Evolutionary conservation across 2,113 vertebrate species (phyloP), one percentile per base, ranked within the genome.

Genomic region (Podarcis raffonei): DNA sequence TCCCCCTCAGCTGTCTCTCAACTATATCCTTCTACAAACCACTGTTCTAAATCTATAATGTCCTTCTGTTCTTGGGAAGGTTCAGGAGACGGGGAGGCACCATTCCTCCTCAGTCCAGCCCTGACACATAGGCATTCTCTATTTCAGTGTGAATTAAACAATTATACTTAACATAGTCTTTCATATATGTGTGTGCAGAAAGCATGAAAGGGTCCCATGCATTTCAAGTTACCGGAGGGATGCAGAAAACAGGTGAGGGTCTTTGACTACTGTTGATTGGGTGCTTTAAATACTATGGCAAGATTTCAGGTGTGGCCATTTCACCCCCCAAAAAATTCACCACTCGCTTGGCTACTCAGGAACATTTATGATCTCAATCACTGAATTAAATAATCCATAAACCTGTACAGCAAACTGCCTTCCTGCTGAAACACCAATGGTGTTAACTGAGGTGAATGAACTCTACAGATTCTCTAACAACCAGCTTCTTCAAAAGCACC

Each of bases 351-450:
- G 37, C 27, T 6, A 4, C 57, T 35, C 20, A 12, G 16, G 6
- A 20, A 16, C 30, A n/a, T 39, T 20, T 15, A 30, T 11, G 3
- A 8, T 5, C 42, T 15, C 57, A 39, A 35, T 2, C 57, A 80
- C 5, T 35, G 66, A 84, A 30, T 3, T 25, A 37, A n/a, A 69
- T 22, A 18, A 39, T 35, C 66, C 71, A 79, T 27, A n/a, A 83
- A 91, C 80, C 5, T 59, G 66, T 78, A 71, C 12, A 78, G 72
- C 30, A 81, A 72, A 85, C 27, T 4, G 3, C 5, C 6, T 83
- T 8, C 48, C 1, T 42, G 37, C 79, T 77, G 74, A 23, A 81
- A 66, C 22, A 7, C 0, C 0, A 1, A 30, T 1, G 0, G 27
- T 0, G 0, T 48, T 77, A 16, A 3, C 4, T 3, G 81, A 79